A percentile compares a stretch with the other conserved stretches of the same genome.
Conservation (phyloP, 1,140 invertebrate species). For the Pristionchus pacificus region DNA sequence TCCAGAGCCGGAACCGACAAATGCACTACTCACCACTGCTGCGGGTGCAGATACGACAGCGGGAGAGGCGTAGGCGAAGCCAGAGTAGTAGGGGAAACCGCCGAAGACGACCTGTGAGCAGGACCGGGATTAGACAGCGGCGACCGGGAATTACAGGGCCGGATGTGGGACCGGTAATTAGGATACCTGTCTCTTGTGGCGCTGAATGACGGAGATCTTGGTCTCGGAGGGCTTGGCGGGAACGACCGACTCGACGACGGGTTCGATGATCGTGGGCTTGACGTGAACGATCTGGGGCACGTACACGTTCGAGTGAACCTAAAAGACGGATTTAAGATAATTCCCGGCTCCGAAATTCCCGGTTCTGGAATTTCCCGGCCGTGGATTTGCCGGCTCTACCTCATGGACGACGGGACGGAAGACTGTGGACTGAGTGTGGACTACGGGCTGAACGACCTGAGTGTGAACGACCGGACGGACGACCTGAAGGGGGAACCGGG, state of each 20-base stretch:
- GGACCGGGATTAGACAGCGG: too few relatives aligned
- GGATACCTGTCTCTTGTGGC: neutral
- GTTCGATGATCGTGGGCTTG: neutral
- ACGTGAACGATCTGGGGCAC: neutral
- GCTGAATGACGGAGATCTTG: neutral
- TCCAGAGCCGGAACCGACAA: too few relatives aligned
- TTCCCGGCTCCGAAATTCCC: too few relatives aligned
- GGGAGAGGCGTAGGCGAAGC: too few relatives aligned
- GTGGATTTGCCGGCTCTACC: neutral
- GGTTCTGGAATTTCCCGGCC: too few relatives aligned
- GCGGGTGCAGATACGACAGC: too few relatives aligned
- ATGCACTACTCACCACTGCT: too few relatives aligned
- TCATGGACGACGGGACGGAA: neutral
- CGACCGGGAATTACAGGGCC: too few relatives aligned
- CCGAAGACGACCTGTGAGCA: too few relatives aligned
- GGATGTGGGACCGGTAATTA: too few relatives aligned
- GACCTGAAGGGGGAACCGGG: too few relatives aligned
- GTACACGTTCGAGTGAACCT: neutral
- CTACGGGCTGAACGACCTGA: neutral
- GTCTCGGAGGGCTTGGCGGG: neutral
- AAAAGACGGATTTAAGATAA: neutral
- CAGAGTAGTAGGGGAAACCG: too few relatives aligned
- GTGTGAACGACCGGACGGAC: neutral
- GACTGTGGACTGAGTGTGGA: neutral
- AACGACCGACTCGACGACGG: neutral